Evolutionary conservation across 2,797 vertebrate species (phyloP).

Genomic region (Lindbergichthys nudifrons): DNA sequence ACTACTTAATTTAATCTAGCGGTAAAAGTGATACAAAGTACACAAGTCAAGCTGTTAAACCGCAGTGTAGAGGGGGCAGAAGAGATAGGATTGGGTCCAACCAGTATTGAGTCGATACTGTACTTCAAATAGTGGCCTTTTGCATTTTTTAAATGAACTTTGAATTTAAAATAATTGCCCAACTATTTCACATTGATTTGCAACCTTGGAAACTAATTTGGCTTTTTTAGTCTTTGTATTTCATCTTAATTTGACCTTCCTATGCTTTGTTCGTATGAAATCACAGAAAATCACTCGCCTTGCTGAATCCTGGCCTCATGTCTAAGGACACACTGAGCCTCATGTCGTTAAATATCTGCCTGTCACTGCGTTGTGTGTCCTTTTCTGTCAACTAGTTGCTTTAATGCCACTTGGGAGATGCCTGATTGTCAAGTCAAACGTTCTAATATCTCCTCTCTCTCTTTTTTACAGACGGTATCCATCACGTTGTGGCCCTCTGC

Average conservation of each 20-base stretch:
- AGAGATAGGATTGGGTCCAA: conserved; percentile 19
- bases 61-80: not conserved
- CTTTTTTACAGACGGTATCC: conserved; percentile 87
- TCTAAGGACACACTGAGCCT: not conserved
- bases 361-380: too few species aligned
- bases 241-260: not conserved
- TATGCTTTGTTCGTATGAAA: not conserved
- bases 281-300: conserved; percentile 1
- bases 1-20: conserved; percentile 54
- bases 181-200: not conserved
- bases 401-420: not conserved
- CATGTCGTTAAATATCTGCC: not conserved
- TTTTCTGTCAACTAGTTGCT: not conserved
- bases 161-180: not conserved
- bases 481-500: conserved; percentile 87
- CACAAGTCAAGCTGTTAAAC: conserved; percentile 55
- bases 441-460: not conserved
- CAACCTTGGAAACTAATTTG: not conserved
- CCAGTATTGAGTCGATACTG: not conserved
- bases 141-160: not conserved
- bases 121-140: not conserved
- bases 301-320: conserved; percentile 1
- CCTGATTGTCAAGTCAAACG: not conserved
- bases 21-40: conserved; percentile 48
- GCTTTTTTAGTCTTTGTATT: not conserved